A percentile compares a stretch with the other conserved stretches of the same genome.
Conservation (phyloP, 2,888 invertebrate species). For the Campaea margaritaria region DNA sequence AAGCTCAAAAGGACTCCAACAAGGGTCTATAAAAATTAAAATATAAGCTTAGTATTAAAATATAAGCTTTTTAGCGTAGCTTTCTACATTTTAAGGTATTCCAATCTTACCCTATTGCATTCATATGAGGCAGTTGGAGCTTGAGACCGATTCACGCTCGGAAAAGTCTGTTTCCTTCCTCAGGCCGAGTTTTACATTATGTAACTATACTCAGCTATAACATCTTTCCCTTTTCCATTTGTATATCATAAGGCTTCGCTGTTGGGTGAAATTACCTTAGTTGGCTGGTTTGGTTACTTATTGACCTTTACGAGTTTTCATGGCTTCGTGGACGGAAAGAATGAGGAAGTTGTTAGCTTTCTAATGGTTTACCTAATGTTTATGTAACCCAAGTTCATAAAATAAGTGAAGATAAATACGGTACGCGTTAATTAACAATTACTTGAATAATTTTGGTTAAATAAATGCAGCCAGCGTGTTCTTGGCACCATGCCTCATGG, state of each 20-base stretch:
- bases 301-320: conserved; percentile 32
- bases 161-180: conserved; percentile 3
- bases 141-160: conserved; percentile 7
- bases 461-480: too few species aligned
- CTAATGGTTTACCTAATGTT: not conserved
- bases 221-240: conserved; percentile 7
- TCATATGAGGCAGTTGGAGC: not conserved
- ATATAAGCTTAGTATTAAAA: too few species aligned
- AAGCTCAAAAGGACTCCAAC: not conserved
- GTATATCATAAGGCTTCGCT: conserved; percentile 15
- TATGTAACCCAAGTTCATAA: not conserved
- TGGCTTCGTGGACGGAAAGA: conserved; percentile 13
- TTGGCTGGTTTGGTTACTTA: conserved; percentile 4
- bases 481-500: too few species aligned
- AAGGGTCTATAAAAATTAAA: not conserved
- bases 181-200: not conserved
- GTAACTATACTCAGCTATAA: not conserved
- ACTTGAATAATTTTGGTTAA: too few species aligned
- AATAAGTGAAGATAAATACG: not conserved
- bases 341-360: conserved; percentile 2
- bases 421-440: too few species aligned
- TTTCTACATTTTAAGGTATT: conserved; percentile 1
- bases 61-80: not conserved
- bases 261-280: conserved; percentile 9
- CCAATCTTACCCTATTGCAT: conserved; percentile 1